Evolutionary conservation across 2,797 vertebrate genomes (phyloP).

Genomic region (Danio jaintianensis): DNA sequence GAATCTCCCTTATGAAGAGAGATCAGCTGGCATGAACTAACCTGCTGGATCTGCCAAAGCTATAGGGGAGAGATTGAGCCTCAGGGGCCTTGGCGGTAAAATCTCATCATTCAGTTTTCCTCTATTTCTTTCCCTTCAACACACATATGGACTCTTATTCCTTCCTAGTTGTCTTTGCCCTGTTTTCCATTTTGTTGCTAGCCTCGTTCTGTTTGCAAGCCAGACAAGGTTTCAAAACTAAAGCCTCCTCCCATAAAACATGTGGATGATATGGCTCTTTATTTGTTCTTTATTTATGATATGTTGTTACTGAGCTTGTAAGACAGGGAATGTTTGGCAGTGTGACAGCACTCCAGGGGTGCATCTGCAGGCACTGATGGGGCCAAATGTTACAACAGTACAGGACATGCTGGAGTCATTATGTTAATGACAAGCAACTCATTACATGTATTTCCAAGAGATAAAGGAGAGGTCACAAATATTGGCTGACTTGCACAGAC

Average conservation of each 20-base stretch:
- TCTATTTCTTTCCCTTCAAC: slow-evolving; percentile 27
- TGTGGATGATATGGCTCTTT: slow-evolving; percentile 42
- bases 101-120: slow-evolving; percentile 41
- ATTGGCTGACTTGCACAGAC: slow-evolving; percentile 12
- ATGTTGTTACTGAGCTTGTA: slow-evolving; percentile 44
- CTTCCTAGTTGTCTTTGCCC: slow-evolving; percentile 27
- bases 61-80: slow-evolving; percentile 33
- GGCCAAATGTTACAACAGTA: slow-evolving; percentile 54
- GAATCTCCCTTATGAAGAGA: slow-evolving; percentile 42
- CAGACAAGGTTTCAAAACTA: slow-evolving; percentile 22
- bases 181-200: slow-evolving; percentile 30
- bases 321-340: slow-evolving; percentile 23
- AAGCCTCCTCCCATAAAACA: slow-evolving; percentile 41
- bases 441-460: slow-evolving; percentile 51
- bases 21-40: slow-evolving; percentile 53
- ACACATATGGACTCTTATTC: slow-evolving; percentile 37
- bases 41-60: slow-evolving; percentile 18
- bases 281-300: slow-evolving; percentile 51
- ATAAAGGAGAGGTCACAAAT: slow-evolving; percentile 32
- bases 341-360: slow-evolving; percentile 11
- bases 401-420: slow-evolving; percentile 61
- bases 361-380: slow-evolving; percentile 23
- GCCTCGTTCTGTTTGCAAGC: neutral
- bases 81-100: slow-evolving; percentile 25
- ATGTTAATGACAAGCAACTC: slow-evolving; percentile 47